phyloP scores from a whole-genome alignment of 2,113 vertebrate species.

The Dissostichus mawsoni region DNA sequence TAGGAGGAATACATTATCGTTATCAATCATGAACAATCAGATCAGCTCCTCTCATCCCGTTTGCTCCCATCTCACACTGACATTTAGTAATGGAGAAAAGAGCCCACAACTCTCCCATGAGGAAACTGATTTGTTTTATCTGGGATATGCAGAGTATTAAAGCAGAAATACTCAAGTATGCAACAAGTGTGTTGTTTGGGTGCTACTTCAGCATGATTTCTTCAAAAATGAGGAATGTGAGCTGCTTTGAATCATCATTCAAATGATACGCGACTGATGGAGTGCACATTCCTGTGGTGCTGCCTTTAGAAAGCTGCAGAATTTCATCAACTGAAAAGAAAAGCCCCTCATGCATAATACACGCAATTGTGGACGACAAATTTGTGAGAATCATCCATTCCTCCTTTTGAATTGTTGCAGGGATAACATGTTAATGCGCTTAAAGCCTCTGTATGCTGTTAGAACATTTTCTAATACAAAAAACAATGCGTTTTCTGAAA shows the following conservation, averaged over 20 bases:
- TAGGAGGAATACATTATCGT: constrained; percentile 57
- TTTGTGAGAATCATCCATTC: constrained; percentile 27
- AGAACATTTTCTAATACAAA: constrained; percentile 6
- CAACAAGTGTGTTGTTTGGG: constrained; percentile 47
- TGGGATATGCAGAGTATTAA: constrained; percentile 8
- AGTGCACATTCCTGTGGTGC: constrained; percentile 7
- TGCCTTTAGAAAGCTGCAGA: constrained; percentile 23
- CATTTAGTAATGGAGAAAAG: constrained; percentile 52
- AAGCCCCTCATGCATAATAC: constrained; percentile 46
- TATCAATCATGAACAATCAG: constrained; percentile 65
- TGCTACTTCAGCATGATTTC: constrained; percentile 7
- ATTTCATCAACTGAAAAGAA: constrained; percentile 31
- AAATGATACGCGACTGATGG: constrained; percentile 30
- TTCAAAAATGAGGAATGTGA: constrained; percentile 10
- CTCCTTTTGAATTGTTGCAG: constrained; percentile 18
- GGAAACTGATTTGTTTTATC: constrained; percentile 46
- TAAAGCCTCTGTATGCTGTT: not conserved
- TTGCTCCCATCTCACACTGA: constrained; percentile 33
- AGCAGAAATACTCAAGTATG: constrained; percentile 31
- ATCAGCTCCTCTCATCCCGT: constrained; percentile 51
- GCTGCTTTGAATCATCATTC: constrained; percentile 26
- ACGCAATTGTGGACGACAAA: constrained; percentile 21
- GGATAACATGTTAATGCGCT: constrained; percentile 26
- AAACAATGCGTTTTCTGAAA: constrained; percentile 22
- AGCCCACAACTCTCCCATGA: constrained; percentile 24